Evolutionary conservation across 2,888 invertebrate species (phyloP), one percentile per base, ranked within the genome.

Genomic region (Dysmachus trigonus): DNA sequence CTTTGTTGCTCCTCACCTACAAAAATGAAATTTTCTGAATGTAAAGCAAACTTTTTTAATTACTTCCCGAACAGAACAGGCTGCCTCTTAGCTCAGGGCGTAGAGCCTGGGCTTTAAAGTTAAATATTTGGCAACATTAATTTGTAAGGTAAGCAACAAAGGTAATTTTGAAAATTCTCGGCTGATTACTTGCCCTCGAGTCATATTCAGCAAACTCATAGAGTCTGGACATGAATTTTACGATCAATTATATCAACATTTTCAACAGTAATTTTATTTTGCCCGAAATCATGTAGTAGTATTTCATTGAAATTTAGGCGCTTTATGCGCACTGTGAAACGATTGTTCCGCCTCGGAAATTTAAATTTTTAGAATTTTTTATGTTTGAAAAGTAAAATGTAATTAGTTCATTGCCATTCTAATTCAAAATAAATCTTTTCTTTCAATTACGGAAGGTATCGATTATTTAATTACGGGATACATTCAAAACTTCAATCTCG

Each of bases 31-130:
- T 62, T 62, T 71, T 47, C 72, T 41, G 72, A 72, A 72, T 72
- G 83, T 72, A 83, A 83, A 72, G 38, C 47, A 83, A 83, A 83
- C 71, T 83, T 83, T 83, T 83, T 83, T 83, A 72, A 83, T 83
- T 83, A 83, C 83, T 83, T 83, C 41, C 83, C 72, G 72, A 83
- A 83, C 27, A 83, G 27, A 72, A 83, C 72, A 72, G 72, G 72
- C 72, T 72, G 41, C 83, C 72, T 83, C 33, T 83, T 41, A 18
- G 72, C 83, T 41, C n/a, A 41, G 7, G 83, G 72, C 72, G 1
- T 22, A 62, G 33, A 22, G 10, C 33, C n/a, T 33, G 33, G 62
- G 81, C 62, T 53, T 82, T 62, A 62, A 82, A 82, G 83, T 38
- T 83, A 83, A 83, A 83, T 83, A 72, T 83, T 83, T 83, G 83